A percentile compares a stretch with the other conserved stretches of the same genome.
Evolutionary conservation across 2,797 vertebrate genomes (phyloP).

Genomic region (Gymnoscopelus microlampas): DNA sequence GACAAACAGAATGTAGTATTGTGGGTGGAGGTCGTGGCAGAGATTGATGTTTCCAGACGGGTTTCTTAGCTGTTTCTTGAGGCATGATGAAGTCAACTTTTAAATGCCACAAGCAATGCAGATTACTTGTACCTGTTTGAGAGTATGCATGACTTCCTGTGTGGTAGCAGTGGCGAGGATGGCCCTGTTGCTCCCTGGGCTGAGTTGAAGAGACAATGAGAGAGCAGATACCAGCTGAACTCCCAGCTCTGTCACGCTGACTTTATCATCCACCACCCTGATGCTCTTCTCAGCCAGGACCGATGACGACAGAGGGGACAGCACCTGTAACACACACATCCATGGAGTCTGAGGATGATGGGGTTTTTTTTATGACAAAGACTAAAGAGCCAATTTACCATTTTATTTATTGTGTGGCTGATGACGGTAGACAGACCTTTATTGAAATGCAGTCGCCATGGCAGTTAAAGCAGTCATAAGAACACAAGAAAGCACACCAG

Average conservation of each 20-base stretch:
- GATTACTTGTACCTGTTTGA: constrained; percentile 61
- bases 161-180: constrained; percentile 25
- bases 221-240: too few relatives aligned
- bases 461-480: too few relatives aligned
- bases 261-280: too few relatives aligned
- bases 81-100: neutral
- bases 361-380: neutral
- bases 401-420: too few relatives aligned
- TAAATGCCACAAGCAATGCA: neutral
- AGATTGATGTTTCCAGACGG: neutral
- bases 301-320: too few relatives aligned
- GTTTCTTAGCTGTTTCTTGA: neutral
- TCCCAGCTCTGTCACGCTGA: too few relatives aligned
- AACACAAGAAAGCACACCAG: too few relatives aligned
- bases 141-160: constrained; percentile 64
- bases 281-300: too few relatives aligned
- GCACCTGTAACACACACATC: neutral
- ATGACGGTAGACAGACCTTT: too few relatives aligned
- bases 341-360: neutral
- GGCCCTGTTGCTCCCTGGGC: too few relatives aligned
- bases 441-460: too few relatives aligned
- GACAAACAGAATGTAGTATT: constrained; percentile 14
- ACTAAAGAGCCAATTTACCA: neutral
- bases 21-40: neutral
- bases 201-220: too few relatives aligned